Conservation (phyloP, 2,113 vertebrate species). For the Eretmochelys imbricata region DNA sequence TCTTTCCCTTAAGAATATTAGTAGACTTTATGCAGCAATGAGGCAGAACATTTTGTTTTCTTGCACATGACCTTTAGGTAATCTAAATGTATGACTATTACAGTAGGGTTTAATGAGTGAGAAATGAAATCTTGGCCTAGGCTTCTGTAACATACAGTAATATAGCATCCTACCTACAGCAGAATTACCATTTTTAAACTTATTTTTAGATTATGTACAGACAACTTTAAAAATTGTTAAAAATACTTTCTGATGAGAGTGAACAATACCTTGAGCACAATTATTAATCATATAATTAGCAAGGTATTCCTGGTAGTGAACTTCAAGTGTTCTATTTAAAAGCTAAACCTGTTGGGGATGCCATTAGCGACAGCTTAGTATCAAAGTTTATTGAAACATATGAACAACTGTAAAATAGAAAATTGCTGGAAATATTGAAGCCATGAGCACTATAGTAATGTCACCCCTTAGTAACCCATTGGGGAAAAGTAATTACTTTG, state of each 20-base stretch:
- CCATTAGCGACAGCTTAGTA: neutral
- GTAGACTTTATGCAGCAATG: neutral
- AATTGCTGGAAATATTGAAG: neutral
- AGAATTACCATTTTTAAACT: neutral
- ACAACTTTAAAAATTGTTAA: neutral
- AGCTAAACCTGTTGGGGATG: neutral
- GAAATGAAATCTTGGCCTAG: neutral
- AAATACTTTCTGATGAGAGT: neutral
- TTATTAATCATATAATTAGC: neutral
- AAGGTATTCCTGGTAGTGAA: neutral
- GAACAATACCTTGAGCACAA: neutral
- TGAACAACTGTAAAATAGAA: neutral
- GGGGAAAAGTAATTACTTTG: conserved; percentile 71
- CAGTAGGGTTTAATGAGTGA: neutral
- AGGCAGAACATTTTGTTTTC: neutral
- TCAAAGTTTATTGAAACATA: neutral
- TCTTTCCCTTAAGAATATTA: neutral
- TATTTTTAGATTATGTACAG: neutral
- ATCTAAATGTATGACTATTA: neutral
- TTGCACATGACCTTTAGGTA: neutral
- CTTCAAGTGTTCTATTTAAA: neutral
- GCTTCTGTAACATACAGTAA: neutral
- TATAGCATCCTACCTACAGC: neutral
- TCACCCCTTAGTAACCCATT: conserved; percentile 17
- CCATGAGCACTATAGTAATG: neutral